phyloP scores from a whole-genome alignment of 2,797 vertebrate species.

The Squalus acanthias region DNA sequence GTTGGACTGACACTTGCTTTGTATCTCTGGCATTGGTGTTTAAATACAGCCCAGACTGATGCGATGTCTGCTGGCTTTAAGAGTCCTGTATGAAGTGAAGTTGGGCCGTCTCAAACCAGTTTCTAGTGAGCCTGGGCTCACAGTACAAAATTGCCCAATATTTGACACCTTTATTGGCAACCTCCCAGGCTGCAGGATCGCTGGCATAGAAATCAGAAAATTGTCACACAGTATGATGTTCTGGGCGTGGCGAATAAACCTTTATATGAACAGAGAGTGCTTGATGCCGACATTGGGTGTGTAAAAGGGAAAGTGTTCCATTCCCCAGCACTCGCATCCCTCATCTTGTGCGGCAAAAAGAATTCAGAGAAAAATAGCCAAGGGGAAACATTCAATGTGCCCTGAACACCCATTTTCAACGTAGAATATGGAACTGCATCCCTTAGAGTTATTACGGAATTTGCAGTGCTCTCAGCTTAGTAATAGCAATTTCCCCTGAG shows the following conservation, averaged over 20 bases:
- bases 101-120: not conserved
- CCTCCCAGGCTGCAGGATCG: not conserved
- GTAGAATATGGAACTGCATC: not conserved
- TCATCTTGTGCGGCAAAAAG: not conserved
- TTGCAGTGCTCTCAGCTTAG: not conserved
- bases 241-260: not conserved
- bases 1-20: not conserved
- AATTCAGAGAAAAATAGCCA: not conserved
- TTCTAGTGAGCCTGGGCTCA: not conserved
- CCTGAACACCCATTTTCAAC: not conserved
- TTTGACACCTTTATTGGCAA: not conserved
- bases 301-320: not conserved
- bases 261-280: not conserved
- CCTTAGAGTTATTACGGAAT: not conserved
- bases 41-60: not conserved
- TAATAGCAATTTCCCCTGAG: not conserved
- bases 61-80: not conserved
- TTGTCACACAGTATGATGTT: not conserved
- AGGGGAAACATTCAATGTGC: not conserved
- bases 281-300: not conserved
- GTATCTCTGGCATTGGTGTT: not conserved
- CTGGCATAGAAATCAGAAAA: not conserved
- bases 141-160: not conserved
- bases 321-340: not conserved
- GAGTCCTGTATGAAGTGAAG: not conserved